A percentile compares a stretch with the other conserved stretches of the same genome.
These are phyloP conservation scores for Lasiurus borealis DNA, from an alignment of 2,113 vertebrate genomes.

Conservation along the genomic window DNA sequence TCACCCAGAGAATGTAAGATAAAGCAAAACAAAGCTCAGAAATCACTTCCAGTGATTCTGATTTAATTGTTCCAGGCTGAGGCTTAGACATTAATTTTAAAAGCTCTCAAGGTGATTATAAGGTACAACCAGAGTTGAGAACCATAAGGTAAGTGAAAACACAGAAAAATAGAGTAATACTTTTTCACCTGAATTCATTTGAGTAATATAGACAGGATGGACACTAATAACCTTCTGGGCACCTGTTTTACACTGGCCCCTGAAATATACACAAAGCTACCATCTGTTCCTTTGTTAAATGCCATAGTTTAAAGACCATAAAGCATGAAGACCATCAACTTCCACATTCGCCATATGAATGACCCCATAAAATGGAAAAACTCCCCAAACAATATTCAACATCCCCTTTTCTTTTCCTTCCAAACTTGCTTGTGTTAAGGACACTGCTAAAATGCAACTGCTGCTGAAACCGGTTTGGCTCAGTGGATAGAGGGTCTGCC, in stretches of 20 bases:
- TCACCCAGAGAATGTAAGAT: background rate
- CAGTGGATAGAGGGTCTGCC: too few species aligned
- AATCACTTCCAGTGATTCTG: background rate
- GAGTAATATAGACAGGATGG: background rate
- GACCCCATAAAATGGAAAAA: background rate
- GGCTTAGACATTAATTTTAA: background rate
- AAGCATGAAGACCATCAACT: background rate
- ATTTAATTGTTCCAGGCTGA: background rate
- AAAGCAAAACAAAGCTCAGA: slow-evolving; percentile 31
- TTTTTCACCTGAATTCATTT: slow-evolving; percentile 41
- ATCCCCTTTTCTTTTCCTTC: slow-evolving; percentile 18
- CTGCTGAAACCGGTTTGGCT: background rate
- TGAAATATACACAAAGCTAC: background rate
- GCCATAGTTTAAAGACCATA: background rate
- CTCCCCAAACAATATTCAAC: background rate
- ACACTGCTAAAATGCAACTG: background rate
- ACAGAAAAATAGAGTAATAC: background rate
- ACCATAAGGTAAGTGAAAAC: background rate
- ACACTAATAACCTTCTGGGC: background rate
- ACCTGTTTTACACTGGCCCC: background rate
- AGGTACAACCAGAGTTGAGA: background rate
- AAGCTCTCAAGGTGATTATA: background rate
- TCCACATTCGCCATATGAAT: background rate
- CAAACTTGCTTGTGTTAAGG: slow-evolving; percentile 8
- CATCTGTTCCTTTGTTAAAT: slow-evolving; percentile 46